Conservation (phyloP, 2,888 invertebrate genomes). For the Hoplodrina blanda region DNA sequence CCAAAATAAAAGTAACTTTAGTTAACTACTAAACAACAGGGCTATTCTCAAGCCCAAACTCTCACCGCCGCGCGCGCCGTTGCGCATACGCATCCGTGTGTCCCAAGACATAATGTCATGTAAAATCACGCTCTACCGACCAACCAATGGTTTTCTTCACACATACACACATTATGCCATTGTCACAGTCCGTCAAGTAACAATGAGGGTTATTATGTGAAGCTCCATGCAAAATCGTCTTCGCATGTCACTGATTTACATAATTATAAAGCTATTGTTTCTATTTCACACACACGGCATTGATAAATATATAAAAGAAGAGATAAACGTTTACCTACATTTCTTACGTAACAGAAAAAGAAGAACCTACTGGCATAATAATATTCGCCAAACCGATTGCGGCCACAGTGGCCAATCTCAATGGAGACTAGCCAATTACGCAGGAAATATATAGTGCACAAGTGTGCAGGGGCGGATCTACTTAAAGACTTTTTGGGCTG, state of each 20-base stretch:
- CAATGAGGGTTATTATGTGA: conserved; percentile 21
- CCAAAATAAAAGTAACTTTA: too few species aligned
- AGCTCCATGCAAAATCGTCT: conserved; percentile 1
- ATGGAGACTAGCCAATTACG: too few species aligned
- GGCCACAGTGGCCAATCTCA: too few species aligned
- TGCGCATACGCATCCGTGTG: neutral
- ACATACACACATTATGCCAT: neutral
- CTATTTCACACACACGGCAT: conserved; percentile 27
- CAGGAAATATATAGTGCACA: too few species aligned
- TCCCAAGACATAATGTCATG: neutral
- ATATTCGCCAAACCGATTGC: too few species aligned
- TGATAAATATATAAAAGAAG: too few species aligned
- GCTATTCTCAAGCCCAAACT: neutral
- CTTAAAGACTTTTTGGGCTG: too few species aligned
- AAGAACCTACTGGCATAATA: neutral
- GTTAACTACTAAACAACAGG: too few species aligned
- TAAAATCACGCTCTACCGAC: neutral
- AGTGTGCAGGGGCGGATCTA: too few species aligned
- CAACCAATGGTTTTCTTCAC: neutral
- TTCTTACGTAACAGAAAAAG: neutral
- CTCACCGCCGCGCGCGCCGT: neutral
- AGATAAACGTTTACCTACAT: neutral
- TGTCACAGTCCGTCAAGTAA: conserved; percentile 7
- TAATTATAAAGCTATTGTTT: conserved; percentile 40
- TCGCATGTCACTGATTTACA: conserved; percentile 16